Evolutionary conservation across 2,113 vertebrate genomes (phyloP), one percentile per base, ranked within the genome.

Genomic region (Alligator sinensis): DNA sequence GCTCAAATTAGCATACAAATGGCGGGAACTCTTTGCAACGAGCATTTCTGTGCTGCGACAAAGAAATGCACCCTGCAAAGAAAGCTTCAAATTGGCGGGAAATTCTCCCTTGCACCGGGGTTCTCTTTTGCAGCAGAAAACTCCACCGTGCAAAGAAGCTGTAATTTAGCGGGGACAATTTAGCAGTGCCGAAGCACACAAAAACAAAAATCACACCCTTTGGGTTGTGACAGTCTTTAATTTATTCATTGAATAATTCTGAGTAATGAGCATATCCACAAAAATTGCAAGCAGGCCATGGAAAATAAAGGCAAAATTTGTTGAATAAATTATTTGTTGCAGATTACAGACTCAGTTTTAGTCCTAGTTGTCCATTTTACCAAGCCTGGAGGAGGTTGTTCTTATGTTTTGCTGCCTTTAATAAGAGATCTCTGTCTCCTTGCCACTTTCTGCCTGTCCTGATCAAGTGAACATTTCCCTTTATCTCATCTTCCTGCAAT

Each of bases 321-420:
- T 57, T 15, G 3, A 92, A 85, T 93, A 96, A 95, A 96, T 90
- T 58, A 77, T 94, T 91, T 91, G 84, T 93, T 86, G 88, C 86
- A 90, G 81, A 89, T 91, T 90, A 66, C 76, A 90, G 87, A 58
- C 6, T 4, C 3, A 4, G 30, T 78, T 27, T 91, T 90, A 91
- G 87, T 87, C 81, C 30, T 22, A 54, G 92, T 82, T 62, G 70
- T 80, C 88, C 84, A 77, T 87, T 90, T 83, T 78, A 66, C 13
- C 79, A 55, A 77, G 11, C 63, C 55, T 74, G 21, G 2, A 54
- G 2, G 11, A 87, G 91, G 66, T 68, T 86, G 84, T 87, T 86
- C 74, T 12, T 38, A 68, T 85, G 84, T n/a, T 80, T 70, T 82
- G 60, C 80, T 75, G 61, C 84, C 92, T 91, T 79, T 94, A 80